A percentile compares a stretch with the other conserved stretches of the same genome.
Evolutionary conservation across 2,113 vertebrate genomes (phyloP).

Genomic region (Rafetus swinhoei): DNA sequence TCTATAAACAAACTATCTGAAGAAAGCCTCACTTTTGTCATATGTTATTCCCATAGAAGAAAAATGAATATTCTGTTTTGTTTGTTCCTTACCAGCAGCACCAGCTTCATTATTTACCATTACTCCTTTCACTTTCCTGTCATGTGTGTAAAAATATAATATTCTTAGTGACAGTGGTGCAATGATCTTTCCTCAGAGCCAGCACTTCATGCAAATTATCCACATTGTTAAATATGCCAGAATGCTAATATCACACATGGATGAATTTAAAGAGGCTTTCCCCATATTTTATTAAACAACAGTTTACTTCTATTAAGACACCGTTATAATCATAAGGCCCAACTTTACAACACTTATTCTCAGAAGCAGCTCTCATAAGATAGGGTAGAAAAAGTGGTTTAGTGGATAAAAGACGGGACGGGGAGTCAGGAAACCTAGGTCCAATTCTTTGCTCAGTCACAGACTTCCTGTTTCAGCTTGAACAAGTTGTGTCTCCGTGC

Average conservation of each 20-base stretch:
- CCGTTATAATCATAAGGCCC: background rate
- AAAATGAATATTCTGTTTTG: conserved; percentile 86
- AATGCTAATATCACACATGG: conserved; percentile 2
- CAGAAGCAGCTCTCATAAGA: background rate
- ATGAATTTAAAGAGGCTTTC: background rate
- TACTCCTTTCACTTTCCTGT: conserved; percentile 40
- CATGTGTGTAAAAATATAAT: background rate
- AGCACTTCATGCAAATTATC: conserved; percentile 54
- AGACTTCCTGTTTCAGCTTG: background rate
- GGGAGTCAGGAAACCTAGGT: background rate
- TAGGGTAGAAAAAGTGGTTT: background rate
- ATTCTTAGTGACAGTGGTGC: conserved; percentile 22
- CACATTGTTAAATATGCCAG: conserved; percentile 41
- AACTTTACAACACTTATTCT: background rate
- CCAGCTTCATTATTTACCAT: conserved; percentile 77
- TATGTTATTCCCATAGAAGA: conserved; percentile 80
- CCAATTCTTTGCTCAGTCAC: background rate
- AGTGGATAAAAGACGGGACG: background rate
- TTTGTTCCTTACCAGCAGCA: conserved; percentile 74
- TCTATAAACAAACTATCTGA: conserved; percentile 82
- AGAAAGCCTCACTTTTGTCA: conserved; percentile 80
- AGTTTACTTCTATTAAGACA: background rate
- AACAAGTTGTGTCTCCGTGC: background rate
- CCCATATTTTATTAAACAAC: background rate
- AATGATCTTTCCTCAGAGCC: conserved; percentile 9